Conservation (phyloP, 2,888 invertebrate genomes). For the Muschampia plurimacula region DNA sequence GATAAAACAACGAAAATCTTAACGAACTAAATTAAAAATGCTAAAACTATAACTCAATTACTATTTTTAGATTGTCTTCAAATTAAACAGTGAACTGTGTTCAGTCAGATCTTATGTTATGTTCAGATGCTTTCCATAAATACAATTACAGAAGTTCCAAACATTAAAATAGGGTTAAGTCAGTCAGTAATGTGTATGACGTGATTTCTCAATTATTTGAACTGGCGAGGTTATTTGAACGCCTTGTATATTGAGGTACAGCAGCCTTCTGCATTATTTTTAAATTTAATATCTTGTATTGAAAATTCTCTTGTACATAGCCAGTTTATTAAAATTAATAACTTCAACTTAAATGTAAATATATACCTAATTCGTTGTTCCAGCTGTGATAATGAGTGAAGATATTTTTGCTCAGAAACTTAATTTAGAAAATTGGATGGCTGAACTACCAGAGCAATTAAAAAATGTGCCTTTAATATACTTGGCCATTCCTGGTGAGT, state of each 20-base stretch:
- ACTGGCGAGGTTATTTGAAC: conserved; percentile 18
- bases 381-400: conserved; percentile 68
- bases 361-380: conserved; percentile 43
- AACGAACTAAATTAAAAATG: too few species aligned
- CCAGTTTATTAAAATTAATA: neutral
- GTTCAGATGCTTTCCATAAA: conserved; percentile 9
- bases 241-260: conserved; percentile 22
- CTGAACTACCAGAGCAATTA: conserved; percentile 85
- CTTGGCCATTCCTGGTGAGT: conserved; percentile 90
- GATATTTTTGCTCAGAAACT: conserved; percentile 58
- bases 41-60: neutral
- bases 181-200: conserved; percentile 43
- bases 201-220: conserved; percentile 47
- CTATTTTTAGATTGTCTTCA: neutral
- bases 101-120: too few species aligned
- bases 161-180: conserved; percentile 12
- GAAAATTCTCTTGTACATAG: neutral
- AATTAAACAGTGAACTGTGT: too few species aligned
- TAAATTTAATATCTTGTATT: neutral
- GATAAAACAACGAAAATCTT: too few species aligned
- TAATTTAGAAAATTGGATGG: conserved; percentile 89
- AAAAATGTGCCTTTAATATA: conserved; percentile 88
- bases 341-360: neutral
- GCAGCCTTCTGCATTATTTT: too few species aligned
- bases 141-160: neutral